Evolutionary conservation across 2,888 invertebrate species (phyloP), one percentile per base, ranked within the genome.

Genomic region (Asteroscopus sphinx): DNA sequence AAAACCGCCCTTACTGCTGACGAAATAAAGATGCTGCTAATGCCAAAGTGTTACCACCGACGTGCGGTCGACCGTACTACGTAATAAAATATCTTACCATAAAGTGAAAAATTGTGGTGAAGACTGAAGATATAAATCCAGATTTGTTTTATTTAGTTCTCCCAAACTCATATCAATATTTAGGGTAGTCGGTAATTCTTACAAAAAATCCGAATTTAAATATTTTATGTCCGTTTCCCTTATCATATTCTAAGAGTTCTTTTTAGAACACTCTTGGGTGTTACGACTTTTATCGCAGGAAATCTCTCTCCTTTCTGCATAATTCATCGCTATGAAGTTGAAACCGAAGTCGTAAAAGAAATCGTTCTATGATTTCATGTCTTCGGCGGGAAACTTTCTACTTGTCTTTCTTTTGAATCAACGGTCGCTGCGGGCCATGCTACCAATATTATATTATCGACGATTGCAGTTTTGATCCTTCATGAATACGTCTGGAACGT

Each of bases 271-370:
- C 89, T 92, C 91, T 88, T 83, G 92, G 88, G 90, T 87, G 91
- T 89, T 92, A 89, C 92, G 91, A 91, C 88, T 93, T 92, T 93
- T 93, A 93, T 93, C 92, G 87, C 85, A 87, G 90, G 88, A 93
- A 93, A 93, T 93, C 93, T 91, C 88, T 91, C 92, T 91, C 87
- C 89, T 91, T 86, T 92, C 92, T 92, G 92, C 93, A 93, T 94
- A 93, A 94, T 94, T 93, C 93, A 93, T 93, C 86, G 91, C 87
- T 90, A 89, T 91, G 92, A 92, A 93, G 93, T 94, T 93, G 93
- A 93, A 94, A 93, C 92, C 92, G 88, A 91, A 90, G 91, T 92
- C 93, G 93, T 93, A 94, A 93, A 93, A 92, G 93, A 92, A 93
- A 94, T 93, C 92, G 92, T 87, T 93, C 92, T 93, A 93, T 93